Base-by-base conservation (phyloP, 2,888 invertebrate genomes). In the Cheilosia vernalis region DNA sequence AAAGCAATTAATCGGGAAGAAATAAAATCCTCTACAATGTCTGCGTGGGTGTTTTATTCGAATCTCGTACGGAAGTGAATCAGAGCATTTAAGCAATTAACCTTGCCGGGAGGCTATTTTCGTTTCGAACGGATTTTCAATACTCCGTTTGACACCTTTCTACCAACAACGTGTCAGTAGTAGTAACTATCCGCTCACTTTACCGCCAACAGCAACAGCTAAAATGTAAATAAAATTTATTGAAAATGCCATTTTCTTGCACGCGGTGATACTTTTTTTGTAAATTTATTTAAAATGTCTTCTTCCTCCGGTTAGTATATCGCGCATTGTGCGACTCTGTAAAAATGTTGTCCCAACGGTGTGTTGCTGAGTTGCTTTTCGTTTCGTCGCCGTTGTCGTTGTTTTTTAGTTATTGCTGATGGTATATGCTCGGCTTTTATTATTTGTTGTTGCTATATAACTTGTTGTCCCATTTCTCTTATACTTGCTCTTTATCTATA, bases 31-130 rank as follows among this genome's bases (percentile, higher is more conserved):
- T 9, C 6, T 30, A 13, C 9, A 17, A 17, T 44, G 17, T 44
- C 17, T 7, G 44, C 17, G 44, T 47, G 17, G 44, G 44, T 9
- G 44, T 17, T 47, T 1, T 19, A 17, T 21, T 51, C 13, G 10
- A 21, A 2, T 51, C 21, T 51, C 37, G 17, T 13, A 37, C 21
- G 58, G 64, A 74, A 66, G 64, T 74, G 64, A 64, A 56, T 66
- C 74, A 74, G 72, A 73, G 64, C 74, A 64, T 74, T 47, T 17
- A 58, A 74, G 74, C 47, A 51, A 33, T 74, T 64, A 64, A 74
- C 64, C 74, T 74, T 74, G 74, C 53, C 15, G 42, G 42, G 30
- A 7, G 37, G 37, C 19, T 58, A 58, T 40, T 58, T 58, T 37
- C n/a, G 33, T 17, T 1, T 17, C 7, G 4, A 55, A 55, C 15